Evolutionary conservation across 2,888 invertebrate species (phyloP), one percentile per base, ranked within the genome.

Genomic region (Perdita meconis): DNA sequence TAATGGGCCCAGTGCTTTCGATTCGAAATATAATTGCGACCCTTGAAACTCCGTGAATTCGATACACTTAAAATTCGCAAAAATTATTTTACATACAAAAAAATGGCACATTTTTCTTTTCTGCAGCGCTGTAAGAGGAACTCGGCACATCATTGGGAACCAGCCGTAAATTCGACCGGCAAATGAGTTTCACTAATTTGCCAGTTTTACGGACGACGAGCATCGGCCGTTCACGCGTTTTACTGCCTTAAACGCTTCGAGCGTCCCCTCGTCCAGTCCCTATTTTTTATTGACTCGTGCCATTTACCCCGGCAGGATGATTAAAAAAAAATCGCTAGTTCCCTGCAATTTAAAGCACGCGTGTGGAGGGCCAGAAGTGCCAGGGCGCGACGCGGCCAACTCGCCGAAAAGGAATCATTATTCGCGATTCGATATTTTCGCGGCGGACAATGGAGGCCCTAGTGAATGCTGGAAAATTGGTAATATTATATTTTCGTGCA

Each of bases 381-480:
- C 34, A 36, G 22, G n/a, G 59, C 24, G 34, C 34, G 44, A 50
- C 36, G 12, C 12, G 12, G 5, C 30, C 10, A 19, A n/a, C 13
- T 36, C 34, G 24, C 4, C 8, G 19, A 3, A 64, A 19, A 40
- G 22, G 38, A 30, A 19, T 63, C 73, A 63, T 74, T 74, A 71
- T 44, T 64, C 51, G 38, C 26, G 60, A 65, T 72, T 60, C 65
- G 72, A 75, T 72, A 75, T 59, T 75, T 72, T 65, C 72, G 47
- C 12, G 40, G 30, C 12, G 59, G 10, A 72, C 65, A 75, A 75
- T 65, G 73, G 73, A 8, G 22, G 50, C 30, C 65, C 34, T 40
- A n/a, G n/a, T 50, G 75, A 75, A 75, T 72, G 60, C 34, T 22
- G 26, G 75, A 73, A 61, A 75, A 75, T 75, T 75, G 75, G 66